phyloP scores from a whole-genome alignment of 2,797 vertebrate species.

The Mormyrus hasselquistii region DNA sequence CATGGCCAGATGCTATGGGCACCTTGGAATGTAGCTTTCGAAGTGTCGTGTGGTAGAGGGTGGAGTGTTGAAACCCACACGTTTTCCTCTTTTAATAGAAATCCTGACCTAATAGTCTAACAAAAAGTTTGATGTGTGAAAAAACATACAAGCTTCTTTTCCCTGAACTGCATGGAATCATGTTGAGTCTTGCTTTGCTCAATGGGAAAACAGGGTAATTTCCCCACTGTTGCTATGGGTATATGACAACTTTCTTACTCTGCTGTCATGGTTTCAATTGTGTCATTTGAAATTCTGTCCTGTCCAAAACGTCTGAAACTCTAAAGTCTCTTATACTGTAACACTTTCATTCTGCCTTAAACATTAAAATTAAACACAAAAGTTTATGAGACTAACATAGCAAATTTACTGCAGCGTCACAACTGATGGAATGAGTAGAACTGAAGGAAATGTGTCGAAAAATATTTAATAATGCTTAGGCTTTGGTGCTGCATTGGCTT shows the following conservation, averaged over 20 bases:
- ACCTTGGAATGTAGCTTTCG: not conserved
- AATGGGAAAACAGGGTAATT: constrained; percentile 35
- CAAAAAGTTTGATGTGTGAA: constrained; percentile 17
- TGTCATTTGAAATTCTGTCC: not conserved
- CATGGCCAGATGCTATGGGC: not conserved
- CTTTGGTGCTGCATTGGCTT: not conserved
- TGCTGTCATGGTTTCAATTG: not conserved
- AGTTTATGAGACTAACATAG: not conserved
- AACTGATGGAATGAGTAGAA: not conserved
- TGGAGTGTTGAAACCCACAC: not conserved
- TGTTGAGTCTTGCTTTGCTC: constrained; percentile 27
- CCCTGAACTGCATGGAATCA: constrained; percentile 34
- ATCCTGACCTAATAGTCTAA: not conserved
- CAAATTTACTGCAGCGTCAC: not conserved
- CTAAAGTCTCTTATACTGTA: not conserved
- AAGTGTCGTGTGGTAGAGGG: not conserved
- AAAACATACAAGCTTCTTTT: constrained; percentile 37
- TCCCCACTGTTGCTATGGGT: not conserved
- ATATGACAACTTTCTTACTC: not conserved
- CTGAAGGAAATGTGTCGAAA: not conserved
- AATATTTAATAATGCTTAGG: not conserved
- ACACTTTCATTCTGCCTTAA: not conserved
- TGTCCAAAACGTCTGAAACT: not conserved
- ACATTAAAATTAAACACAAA: not conserved
- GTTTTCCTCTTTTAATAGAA: constrained; percentile 9